Base-by-base conservation (phyloP, 2,113 vertebrate genomes). In the Paramisgurnus dabryanus region DNA sequence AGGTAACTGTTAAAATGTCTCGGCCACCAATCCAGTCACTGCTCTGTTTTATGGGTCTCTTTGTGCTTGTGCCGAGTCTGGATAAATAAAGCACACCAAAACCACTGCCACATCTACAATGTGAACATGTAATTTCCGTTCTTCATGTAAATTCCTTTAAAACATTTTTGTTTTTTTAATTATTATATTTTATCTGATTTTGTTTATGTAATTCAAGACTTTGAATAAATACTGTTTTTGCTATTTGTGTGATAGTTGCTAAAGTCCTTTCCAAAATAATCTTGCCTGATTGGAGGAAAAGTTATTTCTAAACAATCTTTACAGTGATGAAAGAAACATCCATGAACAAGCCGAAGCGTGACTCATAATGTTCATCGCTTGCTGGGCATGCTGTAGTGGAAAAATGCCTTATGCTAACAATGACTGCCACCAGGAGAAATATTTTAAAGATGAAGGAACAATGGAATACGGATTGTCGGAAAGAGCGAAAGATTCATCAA, bases 401-500 rank as follows among this genome's bases (percentile, higher is more conserved):
- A 79, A 66, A 66, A 50, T 13, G 22, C 73, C 58, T 65, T 27
- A 17, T n/a, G 60, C 45, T 60, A 60, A 76, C 82, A 76, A 70
- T 60, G 58, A 17, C 34, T 67, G 71, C 41, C 47, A 76, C 22
- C 49, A 5, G 22, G 18, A 71, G 80, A 70, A 58, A 68, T n/a
- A 57, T 68, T 7, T 50, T 79, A 53, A 82, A 67, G 75, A 81
- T 4, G 47, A n/a, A 49, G 45, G 9, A 67, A 74, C 71, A 82
- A 53, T 67, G 2, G 17, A 13, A 41, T 18, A 78, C 39, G 55
- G 15, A 41, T 71, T 45, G 7, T n/a, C 8, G 50, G 34, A 12
- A 15, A 73, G 69, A 80, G 81, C 73, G n/a, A 58, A 66, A 81
- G 27, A 49, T 75, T 68, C 79, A 83, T 87, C 78, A 88, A 88